These are phyloP conservation scores for Pseudococcus jackbeardsleyi DNA, from an alignment of 2,888 invertebrate genomes.

Conservation along the genomic window DNA sequence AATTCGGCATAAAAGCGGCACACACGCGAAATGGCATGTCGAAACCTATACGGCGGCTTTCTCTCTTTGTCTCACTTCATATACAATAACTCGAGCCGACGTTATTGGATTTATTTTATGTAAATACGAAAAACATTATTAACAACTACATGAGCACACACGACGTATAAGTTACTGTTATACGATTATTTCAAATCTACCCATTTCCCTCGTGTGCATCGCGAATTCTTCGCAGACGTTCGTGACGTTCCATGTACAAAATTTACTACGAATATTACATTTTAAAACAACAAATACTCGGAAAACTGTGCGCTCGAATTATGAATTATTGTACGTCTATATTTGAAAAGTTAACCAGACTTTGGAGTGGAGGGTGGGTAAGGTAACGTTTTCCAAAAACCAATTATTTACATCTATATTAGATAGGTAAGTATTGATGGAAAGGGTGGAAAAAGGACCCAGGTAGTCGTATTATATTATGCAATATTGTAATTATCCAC, in stretches of 20 bases:
- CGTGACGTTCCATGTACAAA: not conserved
- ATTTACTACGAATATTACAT: not conserved
- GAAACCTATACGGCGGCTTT: conserved; percentile 24
- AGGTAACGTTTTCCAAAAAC: not conserved
- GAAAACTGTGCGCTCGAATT: not conserved
- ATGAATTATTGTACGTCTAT: not conserved
- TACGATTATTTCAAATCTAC: not conserved
- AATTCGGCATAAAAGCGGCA: conserved; percentile 16
- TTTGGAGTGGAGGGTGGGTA: not conserved
- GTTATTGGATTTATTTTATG: conserved; percentile 45
- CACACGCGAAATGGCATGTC: conserved; percentile 38
- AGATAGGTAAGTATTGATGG: not conserved
- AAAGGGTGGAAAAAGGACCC: not conserved
- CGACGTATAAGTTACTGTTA: too few species aligned
- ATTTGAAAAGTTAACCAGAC: not conserved
- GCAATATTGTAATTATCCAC: not conserved
- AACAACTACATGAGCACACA: not conserved
- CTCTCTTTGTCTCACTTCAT: not conserved
- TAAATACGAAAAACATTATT: not conserved
- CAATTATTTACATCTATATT: not conserved
- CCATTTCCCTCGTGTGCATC: not conserved
- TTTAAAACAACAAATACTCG: conserved; percentile 5
- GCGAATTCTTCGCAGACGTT: conserved; percentile 29
- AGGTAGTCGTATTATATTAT: not conserved
- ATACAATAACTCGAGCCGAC: not conserved